Base-by-base conservation (phyloP, 2,113 vertebrate genomes). In the Hemicordylus capensis region DNA sequence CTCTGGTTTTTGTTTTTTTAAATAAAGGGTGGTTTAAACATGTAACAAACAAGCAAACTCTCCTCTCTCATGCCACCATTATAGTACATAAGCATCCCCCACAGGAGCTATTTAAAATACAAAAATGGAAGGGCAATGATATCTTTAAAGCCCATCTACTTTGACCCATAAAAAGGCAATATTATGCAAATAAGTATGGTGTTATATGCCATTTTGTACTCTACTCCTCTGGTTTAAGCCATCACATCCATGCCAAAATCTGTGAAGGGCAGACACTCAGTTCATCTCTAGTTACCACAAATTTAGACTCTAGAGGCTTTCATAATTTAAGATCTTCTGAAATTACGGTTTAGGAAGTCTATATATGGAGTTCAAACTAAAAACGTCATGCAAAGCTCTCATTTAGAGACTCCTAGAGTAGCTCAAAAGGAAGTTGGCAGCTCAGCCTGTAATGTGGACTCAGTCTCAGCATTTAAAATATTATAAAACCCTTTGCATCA, bases 301-400 rank as follows among this genome's bases (percentile, higher is more conserved):
- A 91, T 93, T 94, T 83, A 91, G 83, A 86, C 83, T 93, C 92
- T 89, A 91, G 76, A 85, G 95, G 93, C 93, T 94, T 93, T 2
- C 44, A 92, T 96, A 97, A 97, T 96, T 96, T 95, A 93, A 96
- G 96, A 95, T 93, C 92, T 95, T 93, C 94, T 92, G 89, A 96
- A 96, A 96, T 94, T 94, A 95, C 92, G 94, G 96, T 92, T 96
- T 95, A 88, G 91, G 92, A 92, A 93, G 89, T 92, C 95, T 97
- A 96, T 94, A 97, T 96, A 96, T 91, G 92, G 96, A 94, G 87
- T 85, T 91, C 93, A 95, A 93, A 96, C 95, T 94, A 95, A 96
- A 95, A 96, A 92, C 86, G 93, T 95, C 80, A 89, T 63, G 94
- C 93, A 95, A 96, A 95, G 95, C 96, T 93, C 91, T 96, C 96